Percentiles rank a stretch among this genome's conserved stretches.
These are phyloP conservation scores for Gymnopithys bicolor DNA, from an alignment of 2,797 vertebrate species.

Conservation along the genomic window DNA sequence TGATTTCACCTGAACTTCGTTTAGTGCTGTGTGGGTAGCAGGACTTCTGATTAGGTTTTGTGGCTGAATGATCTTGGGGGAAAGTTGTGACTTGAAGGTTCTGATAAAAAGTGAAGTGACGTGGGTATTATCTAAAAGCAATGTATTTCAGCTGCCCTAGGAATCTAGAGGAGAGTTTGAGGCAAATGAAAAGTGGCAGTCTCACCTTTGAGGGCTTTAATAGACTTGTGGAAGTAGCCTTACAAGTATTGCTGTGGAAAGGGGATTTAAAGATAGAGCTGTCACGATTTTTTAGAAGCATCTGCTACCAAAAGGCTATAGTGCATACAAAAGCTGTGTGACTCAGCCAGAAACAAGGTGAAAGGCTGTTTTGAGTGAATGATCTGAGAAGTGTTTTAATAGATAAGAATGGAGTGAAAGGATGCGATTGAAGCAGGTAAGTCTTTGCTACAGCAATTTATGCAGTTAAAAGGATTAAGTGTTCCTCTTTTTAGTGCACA, in stretches of 20 bases:
- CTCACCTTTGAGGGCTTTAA: background rate
- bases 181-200: background rate
- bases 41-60: background rate
- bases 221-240: background rate
- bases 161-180: background rate
- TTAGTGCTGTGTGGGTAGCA: fast-evolving
- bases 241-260: background rate
- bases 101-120: background rate
- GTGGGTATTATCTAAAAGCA: background rate
- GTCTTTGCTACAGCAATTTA: background rate
- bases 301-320: background rate
- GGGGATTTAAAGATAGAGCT: background rate
- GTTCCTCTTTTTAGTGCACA: background rate
- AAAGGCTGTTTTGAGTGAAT: background rate
- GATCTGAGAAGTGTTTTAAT: background rate
- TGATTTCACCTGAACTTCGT: background rate
- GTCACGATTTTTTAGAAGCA: background rate
- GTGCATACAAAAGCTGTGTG: background rate
- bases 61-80: background rate
- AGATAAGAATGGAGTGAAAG: background rate
- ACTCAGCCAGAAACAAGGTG: background rate
- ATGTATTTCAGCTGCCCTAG: background rate
- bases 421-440: background rate
- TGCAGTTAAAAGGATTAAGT: background rate
- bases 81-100: background rate